Evolutionary conservation across 2,113 vertebrate genomes (phyloP).

Genomic region (Erythrocercus mccallii): DNA sequence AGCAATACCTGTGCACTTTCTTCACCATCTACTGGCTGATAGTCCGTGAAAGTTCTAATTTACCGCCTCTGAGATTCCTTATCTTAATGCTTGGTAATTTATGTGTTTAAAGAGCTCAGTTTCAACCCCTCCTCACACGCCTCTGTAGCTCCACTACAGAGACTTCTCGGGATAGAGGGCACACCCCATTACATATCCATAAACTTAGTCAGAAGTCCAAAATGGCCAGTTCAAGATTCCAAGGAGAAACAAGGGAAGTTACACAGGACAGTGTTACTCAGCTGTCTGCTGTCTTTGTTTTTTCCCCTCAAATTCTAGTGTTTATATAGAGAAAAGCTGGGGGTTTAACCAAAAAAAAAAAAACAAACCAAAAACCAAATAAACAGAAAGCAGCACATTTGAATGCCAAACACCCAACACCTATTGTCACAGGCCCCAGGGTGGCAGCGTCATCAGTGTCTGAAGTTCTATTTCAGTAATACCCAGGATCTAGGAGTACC

Average conservation of each 20-base stretch:
- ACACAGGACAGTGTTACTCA: background rate
- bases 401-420: background rate
- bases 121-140: background rate
- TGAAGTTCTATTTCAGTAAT: background rate
- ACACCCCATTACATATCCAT: background rate
- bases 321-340: background rate
- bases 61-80: background rate
- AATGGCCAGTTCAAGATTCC: background rate
- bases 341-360: too few species aligned
- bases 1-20: background rate
- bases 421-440: background rate
- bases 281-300: background rate
- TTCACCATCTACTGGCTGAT: background rate
- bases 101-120: background rate
- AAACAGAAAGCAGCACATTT: background rate
- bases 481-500: background rate
- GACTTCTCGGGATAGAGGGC: background rate
- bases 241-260: background rate
- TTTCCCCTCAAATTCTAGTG: background rate
- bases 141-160: background rate
- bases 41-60: background rate
- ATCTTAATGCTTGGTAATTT: background rate
- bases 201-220: background rate
- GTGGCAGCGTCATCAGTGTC: accelerated
- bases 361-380: background rate